Percentiles rank a stretch among this genome's conserved stretches.
Conservation (phyloP, 2,888 invertebrate genomes). For the Brachylomia viminalis region DNA sequence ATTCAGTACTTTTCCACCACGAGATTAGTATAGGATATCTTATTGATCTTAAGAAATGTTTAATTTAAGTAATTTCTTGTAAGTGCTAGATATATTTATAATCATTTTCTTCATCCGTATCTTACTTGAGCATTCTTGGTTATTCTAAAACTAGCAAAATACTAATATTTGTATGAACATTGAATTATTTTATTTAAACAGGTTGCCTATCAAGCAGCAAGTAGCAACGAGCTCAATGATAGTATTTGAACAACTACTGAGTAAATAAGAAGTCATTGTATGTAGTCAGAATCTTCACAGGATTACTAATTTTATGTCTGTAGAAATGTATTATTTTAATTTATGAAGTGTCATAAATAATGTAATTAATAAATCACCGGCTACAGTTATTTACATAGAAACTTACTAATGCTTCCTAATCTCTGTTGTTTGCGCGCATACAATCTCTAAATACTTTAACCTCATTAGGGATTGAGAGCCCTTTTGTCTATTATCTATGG, state of each 20-base stretch:
- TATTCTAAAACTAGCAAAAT: not conserved
- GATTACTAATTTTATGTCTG: not conserved
- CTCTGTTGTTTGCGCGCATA: slow-evolving; percentile 54
- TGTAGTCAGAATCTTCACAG: not conserved
- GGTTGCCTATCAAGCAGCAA: slow-evolving; percentile 40
- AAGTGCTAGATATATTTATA: not conserved
- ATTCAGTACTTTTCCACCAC: slow-evolving; percentile 38
- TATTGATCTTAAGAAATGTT: slow-evolving; percentile 9
- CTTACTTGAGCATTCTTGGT: not conserved
- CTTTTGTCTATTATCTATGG: slow-evolving; percentile 62
- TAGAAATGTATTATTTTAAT: slow-evolving; percentile 22
- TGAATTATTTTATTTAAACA: slow-evolving; percentile 37
- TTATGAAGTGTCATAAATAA: slow-evolving; percentile 15
- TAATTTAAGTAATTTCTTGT: not conserved
- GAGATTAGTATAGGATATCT: slow-evolving; percentile 15
- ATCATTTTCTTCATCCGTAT: not conserved
- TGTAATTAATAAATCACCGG: slow-evolving; percentile 38
- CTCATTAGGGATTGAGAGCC: slow-evolving; percentile 66
- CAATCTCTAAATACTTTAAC: slow-evolving; percentile 64
- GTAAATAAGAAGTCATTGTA: not conserved
- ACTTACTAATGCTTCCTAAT: slow-evolving; percentile 40
- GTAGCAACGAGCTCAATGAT: slow-evolving; percentile 15
- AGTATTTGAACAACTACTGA: slow-evolving; percentile 25
- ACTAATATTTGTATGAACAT: slow-evolving; percentile 33
- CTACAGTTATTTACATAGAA: slow-evolving; percentile 14